Conservation (phyloP, 1,140 invertebrate genomes). For the Penaeus vannamei region DNA sequence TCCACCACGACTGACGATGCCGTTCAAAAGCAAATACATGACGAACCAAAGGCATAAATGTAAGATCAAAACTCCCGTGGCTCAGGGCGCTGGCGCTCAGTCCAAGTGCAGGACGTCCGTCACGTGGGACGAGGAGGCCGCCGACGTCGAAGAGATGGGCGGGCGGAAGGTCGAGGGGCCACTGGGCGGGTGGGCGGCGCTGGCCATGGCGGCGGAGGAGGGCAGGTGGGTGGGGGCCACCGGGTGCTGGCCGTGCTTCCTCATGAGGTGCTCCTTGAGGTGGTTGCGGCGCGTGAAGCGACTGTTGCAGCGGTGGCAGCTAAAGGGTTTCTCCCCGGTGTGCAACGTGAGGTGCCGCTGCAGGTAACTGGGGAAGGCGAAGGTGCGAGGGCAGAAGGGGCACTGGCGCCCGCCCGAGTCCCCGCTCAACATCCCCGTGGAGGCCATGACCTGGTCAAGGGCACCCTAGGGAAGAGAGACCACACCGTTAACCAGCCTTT, state of each 20-base stretch:
- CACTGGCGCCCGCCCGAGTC: conserved; percentile 52
- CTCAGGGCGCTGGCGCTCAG: too few relatives aligned
- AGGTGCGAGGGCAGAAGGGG: conserved; percentile 62
- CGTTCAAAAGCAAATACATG: too few relatives aligned
- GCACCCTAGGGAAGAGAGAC: conserved; percentile 57
- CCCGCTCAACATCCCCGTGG: conserved; percentile 31
- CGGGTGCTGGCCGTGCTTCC: conserved; percentile 35
- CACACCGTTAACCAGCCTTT: conserved; percentile 35
- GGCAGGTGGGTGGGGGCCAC: not conserved
- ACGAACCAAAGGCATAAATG: too few relatives aligned
- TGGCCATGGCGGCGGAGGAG: not conserved
- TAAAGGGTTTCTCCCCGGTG: conserved; percentile 71
- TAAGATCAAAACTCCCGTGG: too few relatives aligned
- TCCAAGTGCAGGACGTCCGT: too few relatives aligned
- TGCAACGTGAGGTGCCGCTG: conserved; percentile 67
- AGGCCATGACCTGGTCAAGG: conserved; percentile 39
- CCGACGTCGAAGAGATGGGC: not conserved
- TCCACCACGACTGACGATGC: too few relatives aligned
- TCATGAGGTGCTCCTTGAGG: conserved; percentile 61
- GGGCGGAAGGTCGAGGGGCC: not conserved
- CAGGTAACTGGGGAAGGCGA: conserved; percentile 66
- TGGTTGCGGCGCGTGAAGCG: conserved; percentile 63
- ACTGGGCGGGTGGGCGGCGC: not conserved
- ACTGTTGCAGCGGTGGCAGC: conserved; percentile 68
- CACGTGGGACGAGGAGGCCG: too few relatives aligned